Percentiles rank a stretch among this genome's conserved stretches.
Evolutionary conservation across 2,888 invertebrate genomes (phyloP).

Genomic region (Nomada ferruginata): DNA sequence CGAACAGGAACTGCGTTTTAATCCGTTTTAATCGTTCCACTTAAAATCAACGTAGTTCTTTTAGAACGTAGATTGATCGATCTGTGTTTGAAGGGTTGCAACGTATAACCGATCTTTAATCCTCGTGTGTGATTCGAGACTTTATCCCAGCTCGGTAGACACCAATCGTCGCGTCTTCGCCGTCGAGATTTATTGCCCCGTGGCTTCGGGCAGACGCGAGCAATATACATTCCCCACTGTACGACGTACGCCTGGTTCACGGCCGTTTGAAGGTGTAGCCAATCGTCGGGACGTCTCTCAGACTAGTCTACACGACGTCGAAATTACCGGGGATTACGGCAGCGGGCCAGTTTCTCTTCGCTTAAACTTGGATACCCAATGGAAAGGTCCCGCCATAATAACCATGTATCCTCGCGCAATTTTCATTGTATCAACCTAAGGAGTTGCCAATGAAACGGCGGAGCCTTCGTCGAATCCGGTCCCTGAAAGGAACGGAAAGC

Average conservation of each 20-base stretch:
- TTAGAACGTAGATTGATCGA: not conserved
- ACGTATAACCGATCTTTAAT: constrained; percentile 56
- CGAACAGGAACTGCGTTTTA: too few species aligned
- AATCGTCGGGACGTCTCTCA: constrained; percentile 67
- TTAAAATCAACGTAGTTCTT: not conserved
- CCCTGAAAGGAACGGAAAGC: not conserved
- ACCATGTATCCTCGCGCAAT: not conserved
- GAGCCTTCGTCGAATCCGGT: too few species aligned
- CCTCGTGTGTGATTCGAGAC: constrained; percentile 74
- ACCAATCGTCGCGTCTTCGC: constrained; percentile 79
- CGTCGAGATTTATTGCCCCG: constrained; percentile 79
- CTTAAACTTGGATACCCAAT: constrained; percentile 4
- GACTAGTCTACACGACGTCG: constrained; percentile 59
- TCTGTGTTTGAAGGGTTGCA: not conserved
- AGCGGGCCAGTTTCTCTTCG: constrained; percentile 16
- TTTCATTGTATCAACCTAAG: constrained; percentile 10
- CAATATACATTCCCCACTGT: constrained; percentile 80
- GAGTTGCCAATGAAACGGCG: not conserved
- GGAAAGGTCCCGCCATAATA: constrained; percentile 8
- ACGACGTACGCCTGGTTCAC: constrained; percentile 62
- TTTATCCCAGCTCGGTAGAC: constrained; percentile 72
- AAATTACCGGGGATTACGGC: constrained; percentile 72
- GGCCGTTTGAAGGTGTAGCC: constrained; percentile 66
- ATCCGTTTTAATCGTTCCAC: not conserved
- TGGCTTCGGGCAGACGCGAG: constrained; percentile 77